Evolutionary conservation across 1,140 invertebrate species (phyloP), one percentile per base, ranked within the genome.

Genomic region (Nomia melanderi): DNA sequence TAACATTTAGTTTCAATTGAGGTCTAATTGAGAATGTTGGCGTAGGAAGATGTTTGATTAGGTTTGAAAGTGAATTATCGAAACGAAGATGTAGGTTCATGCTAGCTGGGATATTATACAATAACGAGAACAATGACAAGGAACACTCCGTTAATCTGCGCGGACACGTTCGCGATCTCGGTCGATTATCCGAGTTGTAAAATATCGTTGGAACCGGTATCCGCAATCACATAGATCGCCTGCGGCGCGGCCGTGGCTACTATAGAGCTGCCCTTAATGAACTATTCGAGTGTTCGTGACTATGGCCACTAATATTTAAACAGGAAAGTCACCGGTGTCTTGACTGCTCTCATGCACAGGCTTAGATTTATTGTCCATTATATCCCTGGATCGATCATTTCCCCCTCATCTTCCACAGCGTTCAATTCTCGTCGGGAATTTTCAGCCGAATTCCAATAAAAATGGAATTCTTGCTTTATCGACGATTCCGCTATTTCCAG

Each of bases 81-180:
- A 50, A 50, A 50, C 5, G 47, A 50, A 50, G 20, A 17, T 44
- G 20, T 5, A 17, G 8, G 20, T 7, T 50, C 3, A 17, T 14
- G 20, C 41, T 14, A 47, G 44, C 44, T n/a, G 20, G 4, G 47
- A 23, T 70, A 78, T 74, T 73, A 81, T 78, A 83, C 79, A 82
- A 79, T 82, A 82, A 82, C 65, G 64, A 47, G 80, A 36, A 33
- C 63, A 69, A 75, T 59, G 75, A 78, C 60, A 69, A 36, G 33
- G 66, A 78, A 77, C 69, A 78, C 75, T 56, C 82, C 47, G 80
- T 83, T 83, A 83, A 83, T 83, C 70, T 70, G 71, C 62, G 56
- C 70, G 44, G 76, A 82, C 78, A 69, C 69, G 81, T 72, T 77
- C 39, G 69, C 78, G 78, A 83, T 83, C 82, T 47, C 59, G 78